A percentile compares a stretch with the other conserved stretches of the same genome.
Evolutionary conservation across 2,797 vertebrate genomes (phyloP).

Genomic region (Oreochromis mossambicus): DNA sequence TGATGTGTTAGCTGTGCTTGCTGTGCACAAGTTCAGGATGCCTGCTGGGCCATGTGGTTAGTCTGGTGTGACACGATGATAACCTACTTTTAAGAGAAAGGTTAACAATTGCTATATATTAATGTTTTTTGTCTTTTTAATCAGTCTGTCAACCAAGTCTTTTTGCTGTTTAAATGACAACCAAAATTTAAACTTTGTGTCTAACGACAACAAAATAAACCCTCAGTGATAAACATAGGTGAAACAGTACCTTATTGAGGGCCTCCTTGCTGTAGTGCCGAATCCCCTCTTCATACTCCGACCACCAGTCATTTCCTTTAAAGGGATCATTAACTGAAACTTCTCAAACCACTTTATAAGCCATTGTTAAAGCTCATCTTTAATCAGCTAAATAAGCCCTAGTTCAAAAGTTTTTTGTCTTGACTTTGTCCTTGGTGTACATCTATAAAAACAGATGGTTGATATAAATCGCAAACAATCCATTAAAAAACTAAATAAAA

Average conservation of each 20-base stretch:
- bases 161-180: background rate
- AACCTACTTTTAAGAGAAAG: background rate
- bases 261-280: constrained; percentile 70
- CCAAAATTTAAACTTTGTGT: background rate
- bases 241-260: constrained; percentile 68
- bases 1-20: background rate
- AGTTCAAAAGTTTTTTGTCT: background rate
- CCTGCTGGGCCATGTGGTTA: background rate
- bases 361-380: background rate
- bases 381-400: background rate
- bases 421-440: background rate
- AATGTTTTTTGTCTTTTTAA: background rate
- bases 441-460: background rate
- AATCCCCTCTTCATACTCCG: constrained; percentile 75
- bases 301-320: constrained; percentile 75
- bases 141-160: background rate
- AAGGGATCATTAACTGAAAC: background rate
- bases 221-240: background rate
- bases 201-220: background rate
- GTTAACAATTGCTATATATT: background rate
- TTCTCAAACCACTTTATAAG: background rate
- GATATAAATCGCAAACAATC: background rate
- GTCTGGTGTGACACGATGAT: background rate
- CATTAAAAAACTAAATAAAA: background rate
- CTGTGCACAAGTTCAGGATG: constrained; percentile 13